Base-by-base conservation (phyloP, 2,113 vertebrate species). In the Scartelaos histophorus region DNA sequence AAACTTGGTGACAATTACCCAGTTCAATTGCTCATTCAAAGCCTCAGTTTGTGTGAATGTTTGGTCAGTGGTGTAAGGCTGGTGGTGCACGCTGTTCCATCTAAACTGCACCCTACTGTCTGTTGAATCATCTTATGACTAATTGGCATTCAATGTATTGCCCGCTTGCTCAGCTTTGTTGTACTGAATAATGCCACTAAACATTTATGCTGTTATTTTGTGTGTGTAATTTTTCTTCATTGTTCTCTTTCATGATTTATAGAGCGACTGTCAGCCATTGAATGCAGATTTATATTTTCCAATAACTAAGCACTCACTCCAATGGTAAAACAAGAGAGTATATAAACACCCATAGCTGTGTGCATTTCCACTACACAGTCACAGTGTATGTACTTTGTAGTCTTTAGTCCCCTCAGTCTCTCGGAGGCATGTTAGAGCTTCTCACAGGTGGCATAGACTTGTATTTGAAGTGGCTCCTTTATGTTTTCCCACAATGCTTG, bases 381-480 rank as follows among this genome's bases (percentile, higher is more conserved):
- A 61, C 25, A 34, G 25, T 61, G 25, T 61, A 16, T 12, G 17
- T n/a, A n/a, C 29, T 43, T 64, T 13, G 34, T 38, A 64, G 61
- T 11, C 17, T n/a, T 38, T 38, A 35, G 29, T 43, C 34, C 61
- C 22, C 58, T 34, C 58, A 34, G 58, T 34, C 13, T 61, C 58
- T 61, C 15, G 13, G 25, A 61, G 58, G 35, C 34, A 66, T 66
- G 38, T 66, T 45, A 34, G 1, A 49, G 13, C 13, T 53, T 74
- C 3, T 62, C 21, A 46, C 65, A 66, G 19, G 38, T 66, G 38
- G 21, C 43, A 70, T 76, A 29, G 60, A 47, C 67, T 22, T 13
- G 24, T 74, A 75, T 82, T 69, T 25, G 76, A 82, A 71, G 87
- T 84, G 82, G 68, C 80, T 90, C 86, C 66, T 85, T 69, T 80